Evolutionary conservation across 2,797 vertebrate genomes (phyloP).

Genomic region (Cryptoblepharus egeriae): DNA sequence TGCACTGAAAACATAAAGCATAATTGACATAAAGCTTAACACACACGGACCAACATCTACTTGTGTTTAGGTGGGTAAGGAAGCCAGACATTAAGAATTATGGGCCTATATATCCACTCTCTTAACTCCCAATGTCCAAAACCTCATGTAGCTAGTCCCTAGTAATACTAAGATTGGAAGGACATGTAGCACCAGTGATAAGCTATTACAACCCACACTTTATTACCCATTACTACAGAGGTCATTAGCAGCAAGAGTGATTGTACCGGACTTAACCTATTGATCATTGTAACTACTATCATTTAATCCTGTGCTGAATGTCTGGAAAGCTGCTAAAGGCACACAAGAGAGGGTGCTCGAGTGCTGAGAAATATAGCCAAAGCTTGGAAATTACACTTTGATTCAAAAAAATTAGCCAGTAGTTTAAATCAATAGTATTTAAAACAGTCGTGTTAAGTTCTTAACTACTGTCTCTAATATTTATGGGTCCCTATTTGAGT

Average conservation of each 20-base stretch:
- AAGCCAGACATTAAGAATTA: conserved; percentile 65
- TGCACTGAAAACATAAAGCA: conserved; percentile 31
- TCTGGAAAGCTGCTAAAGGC: conserved; percentile 92
- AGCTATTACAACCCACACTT: conserved; percentile 94
- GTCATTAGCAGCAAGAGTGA: conserved; percentile 99
- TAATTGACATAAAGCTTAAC: conserved; percentile 36
- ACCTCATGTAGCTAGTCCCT: conserved; percentile 77
- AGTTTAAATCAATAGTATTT: conserved; percentile 88
- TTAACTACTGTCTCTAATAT: conserved; percentile 80
- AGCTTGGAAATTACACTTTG: conserved; percentile 82
- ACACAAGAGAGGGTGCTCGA: conserved; percentile 81
- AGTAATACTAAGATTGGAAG: conserved; percentile 83
- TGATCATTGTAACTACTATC: conserved; percentile 99
- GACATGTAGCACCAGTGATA: conserved; percentile 83
- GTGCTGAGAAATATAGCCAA: conserved; percentile 81
- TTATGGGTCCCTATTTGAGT: conserved; percentile 78
- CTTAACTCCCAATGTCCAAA: conserved; percentile 74
- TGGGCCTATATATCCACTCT: conserved; percentile 69
- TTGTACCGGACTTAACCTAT: conserved; percentile 99
- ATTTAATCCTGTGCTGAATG: conserved; percentile 98
- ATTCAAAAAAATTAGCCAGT: conserved; percentile 85
- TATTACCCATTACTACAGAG: conserved; percentile 99
- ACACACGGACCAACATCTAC: conserved; percentile 49
- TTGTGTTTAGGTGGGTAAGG: background rate
- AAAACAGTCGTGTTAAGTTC: conserved; percentile 86